Evolutionary conservation across 92 coral and sea anemone species (phyloP), one percentile per base, ranked within the genome.

Genomic region (Siderastrea radians): DNA sequence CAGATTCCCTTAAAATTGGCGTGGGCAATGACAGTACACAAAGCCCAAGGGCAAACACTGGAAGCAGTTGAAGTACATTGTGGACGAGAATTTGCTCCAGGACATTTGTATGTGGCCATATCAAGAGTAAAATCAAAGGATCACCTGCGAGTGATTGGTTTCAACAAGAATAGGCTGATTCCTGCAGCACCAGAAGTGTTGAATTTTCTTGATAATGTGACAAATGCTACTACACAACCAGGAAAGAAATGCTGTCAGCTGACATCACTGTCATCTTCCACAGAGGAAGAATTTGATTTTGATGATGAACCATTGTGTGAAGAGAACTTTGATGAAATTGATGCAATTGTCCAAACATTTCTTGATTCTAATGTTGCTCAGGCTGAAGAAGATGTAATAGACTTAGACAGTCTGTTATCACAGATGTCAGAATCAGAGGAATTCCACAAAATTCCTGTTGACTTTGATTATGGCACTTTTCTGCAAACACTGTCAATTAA

Each of bases 31-130:
- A 75, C 80, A 2, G 80, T 75, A 1, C 94, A 91, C 45, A 81
- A 91, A 50, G 58, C 80, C 3, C 91, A 74, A 68, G 94, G 94
- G 1, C 62, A 62, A 62, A 86, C 94, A 13, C 11, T 91, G 78
- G 49, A 38, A 15, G 88, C 88, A 49, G 94, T 78, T 7, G 79
- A 72, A 45, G 91, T 86, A 11, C 76, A 91, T 84, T 81, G 91
- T 75, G 87, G 82, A 6, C 70, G 76, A 48, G 88, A 86, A 50
- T 91, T 86, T 82, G 84, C 80, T 16, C 43, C 78, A 44, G 93
- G 90, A 38, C 90, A 79, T 53, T 60, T 90, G 17, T 89, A 89
- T 76, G 92, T 89, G 6, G 88, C 84, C 5, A 10, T 74, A 0
- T 87, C 87, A 70, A 80, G n/a, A n/a, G n/a, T n/a, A n/a, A n/a